phyloP scores from a whole-genome alignment of 2,888 invertebrate genomes.

The Chrysolina haemoptera region DNA sequence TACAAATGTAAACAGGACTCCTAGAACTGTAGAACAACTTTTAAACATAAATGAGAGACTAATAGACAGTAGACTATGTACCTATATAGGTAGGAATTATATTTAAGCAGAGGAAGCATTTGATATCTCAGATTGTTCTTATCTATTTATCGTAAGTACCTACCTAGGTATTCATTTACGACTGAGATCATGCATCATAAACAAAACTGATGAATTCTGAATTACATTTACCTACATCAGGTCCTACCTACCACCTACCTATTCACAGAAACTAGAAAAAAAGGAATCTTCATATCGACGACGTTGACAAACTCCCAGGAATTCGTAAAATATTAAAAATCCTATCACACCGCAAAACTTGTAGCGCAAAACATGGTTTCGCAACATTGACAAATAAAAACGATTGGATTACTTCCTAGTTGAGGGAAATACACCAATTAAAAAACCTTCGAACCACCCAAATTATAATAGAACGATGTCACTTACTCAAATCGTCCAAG shows the following conservation, averaged over 20 bases:
- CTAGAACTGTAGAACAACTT: no score
- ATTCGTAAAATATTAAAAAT: neutral
- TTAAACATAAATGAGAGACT: no score
- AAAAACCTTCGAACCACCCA: neutral
- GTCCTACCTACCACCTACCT: neutral
- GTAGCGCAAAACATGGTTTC: neutral
- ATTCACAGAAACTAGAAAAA: neutral
- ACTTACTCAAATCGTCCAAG: slow-evolving; percentile 3
- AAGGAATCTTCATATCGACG: no score
- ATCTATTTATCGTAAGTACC: neutral
- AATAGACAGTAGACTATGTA: no score
- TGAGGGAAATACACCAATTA: neutral
- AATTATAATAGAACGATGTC: slow-evolving; percentile 20
- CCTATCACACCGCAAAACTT: neutral
- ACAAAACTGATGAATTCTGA: slow-evolving; percentile 12
- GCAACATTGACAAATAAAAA: neutral
- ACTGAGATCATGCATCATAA: neutral
- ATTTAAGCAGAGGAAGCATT: no score
- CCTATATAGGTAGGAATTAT: no score
- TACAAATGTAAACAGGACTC: no score
- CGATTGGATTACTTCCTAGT: neutral
- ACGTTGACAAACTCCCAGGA: neutral
- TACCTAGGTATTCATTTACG: neutral
- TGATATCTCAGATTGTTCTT: neutral
- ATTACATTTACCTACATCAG: no score